Evolutionary conservation across 2,113 vertebrate genomes (phyloP), one percentile per base, ranked within the genome.

Genomic region (Clarias macrocephalus): DNA sequence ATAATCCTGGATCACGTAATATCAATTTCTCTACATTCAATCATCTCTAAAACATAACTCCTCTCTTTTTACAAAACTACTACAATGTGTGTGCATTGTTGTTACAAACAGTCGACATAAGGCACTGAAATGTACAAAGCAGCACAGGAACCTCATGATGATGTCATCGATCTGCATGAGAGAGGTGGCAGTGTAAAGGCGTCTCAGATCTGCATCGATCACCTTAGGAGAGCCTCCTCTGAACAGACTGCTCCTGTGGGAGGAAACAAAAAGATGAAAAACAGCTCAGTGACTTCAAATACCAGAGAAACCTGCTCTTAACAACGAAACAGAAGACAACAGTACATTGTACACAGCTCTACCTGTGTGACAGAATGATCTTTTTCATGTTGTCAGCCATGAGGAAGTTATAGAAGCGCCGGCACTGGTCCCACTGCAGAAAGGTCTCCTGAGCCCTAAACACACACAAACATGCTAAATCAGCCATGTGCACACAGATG

Each of bases 311-410:
- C 30, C 57, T 30, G 8, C 54, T 21, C 54, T 28, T 80, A 30
- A 57, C 3, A 0, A 57, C n/a, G 2, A 57, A n/a, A 59, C 4
- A 33, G 16, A 80, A 28, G 28, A 59, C 12, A 23, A 23, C n/a
- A n/a, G n/a, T n/a, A n/a, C n/a, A n/a, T n/a, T n/a, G n/a, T n/a
- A n/a, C n/a, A n/a, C 2, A 21, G 79, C 21, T 23, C 33, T 94
- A 99, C 98, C 97, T 98, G 95, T 99, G 98, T 2, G 97, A 98
- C 37, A 99, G 96, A 89, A 99, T 99, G 88, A 99, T 99, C 93
- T 98, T 99, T 95, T 99, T 99, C 98, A 99, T 97, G 95, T 99
- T 99, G 94, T 99, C 98, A 0, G 98, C 98, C 98, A 99, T 99
- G 86, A 99, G 97, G 91, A 99, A 99, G 94, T 99, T 99, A 91